Base-by-base conservation (phyloP, 2,113 vertebrate genomes). In the Chlamydotis undulata region DNA sequence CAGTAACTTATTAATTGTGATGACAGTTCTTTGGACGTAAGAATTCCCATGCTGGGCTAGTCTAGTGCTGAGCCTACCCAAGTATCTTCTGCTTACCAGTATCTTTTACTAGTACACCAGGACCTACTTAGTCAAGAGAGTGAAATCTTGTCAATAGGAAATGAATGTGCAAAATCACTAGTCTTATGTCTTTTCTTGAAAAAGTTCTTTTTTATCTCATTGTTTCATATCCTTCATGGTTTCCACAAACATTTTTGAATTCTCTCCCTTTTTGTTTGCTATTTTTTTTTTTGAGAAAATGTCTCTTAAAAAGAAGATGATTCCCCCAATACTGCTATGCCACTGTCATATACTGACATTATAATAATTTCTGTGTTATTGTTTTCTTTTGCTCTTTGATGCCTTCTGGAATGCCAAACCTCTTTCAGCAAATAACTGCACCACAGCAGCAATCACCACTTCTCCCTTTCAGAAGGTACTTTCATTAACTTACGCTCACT, bases 321-420 rank as follows among this genome's bases (percentile, higher is more conserved):
- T 45, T 93, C 29, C 22, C 52, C 41, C 49, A 47, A 7, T 68
- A 53, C 63, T 50, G 22, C 9, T 77, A 21, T 69, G 41, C 35
- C 45, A 69, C 33, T 94, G 59, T 83, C 50, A 81, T 31, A 90
- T 56, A 56, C 14, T 19, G 50, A 50, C 33, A 60, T 71, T 63
- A 55, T 65, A 87, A 56, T 74, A 81, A 64, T 87, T 84, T 92
- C 39, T 0, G 1, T 84, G 61, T 83, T 64, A 73, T 77, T 87
- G 37, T 59, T 95, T 92, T 92, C 78, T 91, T 80, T 76, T 76
- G 7, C 33, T 78, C 50, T 92, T 94, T 95, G 64, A 81, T 74
- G 64, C 19, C 59, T 90, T 90, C 55, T 69, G n/a, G 69, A 87
- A 94, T 47, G 69, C 50, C 35, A 57, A 73, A 60, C 10, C 19